Percentiles rank a stretch among this genome's conserved stretches.
Evolutionary conservation across 2,113 vertebrate species (phyloP).

Genomic region (Gila orcuttii): DNA sequence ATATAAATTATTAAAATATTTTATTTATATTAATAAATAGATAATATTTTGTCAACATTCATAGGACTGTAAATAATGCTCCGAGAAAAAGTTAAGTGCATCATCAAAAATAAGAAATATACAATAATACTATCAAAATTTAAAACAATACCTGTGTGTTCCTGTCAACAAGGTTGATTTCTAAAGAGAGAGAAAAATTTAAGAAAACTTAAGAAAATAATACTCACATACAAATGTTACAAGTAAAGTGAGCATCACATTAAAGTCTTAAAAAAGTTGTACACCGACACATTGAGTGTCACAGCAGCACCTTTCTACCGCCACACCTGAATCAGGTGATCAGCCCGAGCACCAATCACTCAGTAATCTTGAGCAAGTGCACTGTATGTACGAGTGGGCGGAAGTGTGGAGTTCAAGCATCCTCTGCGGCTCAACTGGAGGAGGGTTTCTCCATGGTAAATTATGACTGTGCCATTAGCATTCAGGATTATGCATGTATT

Average conservation of each 20-base stretch:
- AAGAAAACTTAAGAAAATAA: not conserved
- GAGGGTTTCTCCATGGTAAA: conserved; percentile 36
- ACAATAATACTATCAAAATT: not conserved
- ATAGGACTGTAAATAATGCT: not conserved
- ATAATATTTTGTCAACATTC: not conserved
- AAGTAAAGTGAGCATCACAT: not conserved
- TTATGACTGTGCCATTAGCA: conserved; percentile 48
- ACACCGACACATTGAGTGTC: not conserved
- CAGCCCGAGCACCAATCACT: not conserved
- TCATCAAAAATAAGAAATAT: not conserved
- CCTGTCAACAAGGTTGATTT: conserved; percentile 51
- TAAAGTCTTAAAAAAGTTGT: not conserved
- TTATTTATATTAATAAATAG: too few relatives aligned
- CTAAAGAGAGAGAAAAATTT: conserved; percentile 60
- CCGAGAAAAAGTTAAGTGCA: not conserved
- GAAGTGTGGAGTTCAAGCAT: conserved; percentile 26
- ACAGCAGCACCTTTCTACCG: not conserved
- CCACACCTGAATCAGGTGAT: conserved; percentile 22
- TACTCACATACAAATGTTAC: too few relatives aligned
- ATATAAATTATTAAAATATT: too few relatives aligned
- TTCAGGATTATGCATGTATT: conserved; percentile 57
- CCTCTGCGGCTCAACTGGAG: conserved; percentile 37
- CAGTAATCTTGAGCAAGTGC: not conserved
- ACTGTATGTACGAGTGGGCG: conserved; percentile 6
- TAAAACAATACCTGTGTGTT: conserved; percentile 60